Conservation (phyloP, 2,888 invertebrate genomes). For the Steinernema hermaphroditum region DNA sequence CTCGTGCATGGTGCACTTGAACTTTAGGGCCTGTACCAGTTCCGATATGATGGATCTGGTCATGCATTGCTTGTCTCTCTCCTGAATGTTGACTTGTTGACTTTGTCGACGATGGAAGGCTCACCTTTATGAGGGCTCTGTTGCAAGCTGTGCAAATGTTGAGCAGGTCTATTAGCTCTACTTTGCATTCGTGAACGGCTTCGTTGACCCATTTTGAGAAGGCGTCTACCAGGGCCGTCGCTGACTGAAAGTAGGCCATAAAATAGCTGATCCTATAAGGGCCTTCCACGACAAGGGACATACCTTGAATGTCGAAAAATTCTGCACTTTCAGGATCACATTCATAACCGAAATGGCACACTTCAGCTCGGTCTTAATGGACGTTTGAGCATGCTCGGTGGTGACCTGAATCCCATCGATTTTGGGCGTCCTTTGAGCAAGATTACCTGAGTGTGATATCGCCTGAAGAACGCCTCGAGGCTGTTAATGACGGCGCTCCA, state of each 20-base stretch:
- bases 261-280: too few relatives aligned
- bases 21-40: conserved; percentile 89
- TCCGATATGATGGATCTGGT: conserved; percentile 90
- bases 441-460: conserved; percentile 60
- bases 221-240: conserved; percentile 92
- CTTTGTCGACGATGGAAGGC: too few relatives aligned
- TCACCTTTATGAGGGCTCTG: conserved; percentile 76
- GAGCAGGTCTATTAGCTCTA: conserved; percentile 76
- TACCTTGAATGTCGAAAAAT: conserved; percentile 80
- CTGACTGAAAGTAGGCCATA: conserved; percentile 68
- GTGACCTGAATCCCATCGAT: conserved; percentile 40
- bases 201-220: conserved; percentile 91
- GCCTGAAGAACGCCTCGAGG: conserved; percentile 82
- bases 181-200: conserved; percentile 83
- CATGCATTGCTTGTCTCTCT: conserved; percentile 88
- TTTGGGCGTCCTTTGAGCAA: not conserved
- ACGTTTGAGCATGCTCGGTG: conserved; percentile 42
- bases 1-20: conserved; percentile 90
- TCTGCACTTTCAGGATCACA: conserved; percentile 79
- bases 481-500: conserved; percentile 83
- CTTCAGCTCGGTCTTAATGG: conserved; percentile 65
- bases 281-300: too few relatives aligned
- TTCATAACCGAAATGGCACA: conserved; percentile 69
- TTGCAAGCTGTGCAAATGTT: conserved; percentile 88
- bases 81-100: conserved; percentile 71